A percentile compares a stretch with the other conserved stretches of the same genome.
Evolutionary conservation across 2,888 invertebrate species (phyloP).

Genomic region (Acanthosoma haemorrhoidale): DNA sequence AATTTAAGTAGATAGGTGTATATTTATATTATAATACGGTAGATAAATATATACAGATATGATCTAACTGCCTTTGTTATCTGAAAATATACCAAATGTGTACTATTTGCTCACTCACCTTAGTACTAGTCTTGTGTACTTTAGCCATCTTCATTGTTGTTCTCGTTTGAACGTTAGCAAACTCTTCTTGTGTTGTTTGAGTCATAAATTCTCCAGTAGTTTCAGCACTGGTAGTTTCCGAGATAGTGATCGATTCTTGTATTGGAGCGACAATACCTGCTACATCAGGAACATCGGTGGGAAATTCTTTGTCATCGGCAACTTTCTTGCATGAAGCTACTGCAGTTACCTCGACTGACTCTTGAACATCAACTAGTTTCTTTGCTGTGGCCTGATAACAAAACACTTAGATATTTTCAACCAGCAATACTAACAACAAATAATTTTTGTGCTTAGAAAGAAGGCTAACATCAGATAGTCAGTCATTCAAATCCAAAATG

Average conservation of each 20-base stretch:
- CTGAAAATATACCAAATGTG: neutral
- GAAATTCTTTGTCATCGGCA: constrained; percentile 40
- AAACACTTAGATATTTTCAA: neutral
- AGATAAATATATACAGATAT: neutral
- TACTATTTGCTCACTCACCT: constrained; percentile 28
- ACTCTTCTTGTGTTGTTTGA: constrained; percentile 40
- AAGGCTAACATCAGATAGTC: no score
- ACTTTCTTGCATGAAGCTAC: constrained; percentile 42
- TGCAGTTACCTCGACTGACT: constrained; percentile 43
- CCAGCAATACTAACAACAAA: no score
- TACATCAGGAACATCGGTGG: constrained; percentile 36
- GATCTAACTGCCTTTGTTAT: neutral
- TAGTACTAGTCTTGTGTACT: constrained; percentile 28
- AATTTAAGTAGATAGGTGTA: no score
- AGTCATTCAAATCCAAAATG: no score
- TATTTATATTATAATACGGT: no score
- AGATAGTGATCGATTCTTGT: constrained; percentile 57
- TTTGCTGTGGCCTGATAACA: constrained; percentile 48
- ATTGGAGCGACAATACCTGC: constrained; percentile 55
- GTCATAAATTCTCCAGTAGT: constrained; percentile 32
- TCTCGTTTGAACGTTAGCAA: constrained; percentile 44
- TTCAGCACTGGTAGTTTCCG: constrained; percentile 48
- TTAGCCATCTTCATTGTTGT: constrained; percentile 34
- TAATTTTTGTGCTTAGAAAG: no score
- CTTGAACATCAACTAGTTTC: constrained; percentile 41